Evolutionary conservation across 2,888 invertebrate species (phyloP).

Genomic region (Criorhina ranunculi): DNA sequence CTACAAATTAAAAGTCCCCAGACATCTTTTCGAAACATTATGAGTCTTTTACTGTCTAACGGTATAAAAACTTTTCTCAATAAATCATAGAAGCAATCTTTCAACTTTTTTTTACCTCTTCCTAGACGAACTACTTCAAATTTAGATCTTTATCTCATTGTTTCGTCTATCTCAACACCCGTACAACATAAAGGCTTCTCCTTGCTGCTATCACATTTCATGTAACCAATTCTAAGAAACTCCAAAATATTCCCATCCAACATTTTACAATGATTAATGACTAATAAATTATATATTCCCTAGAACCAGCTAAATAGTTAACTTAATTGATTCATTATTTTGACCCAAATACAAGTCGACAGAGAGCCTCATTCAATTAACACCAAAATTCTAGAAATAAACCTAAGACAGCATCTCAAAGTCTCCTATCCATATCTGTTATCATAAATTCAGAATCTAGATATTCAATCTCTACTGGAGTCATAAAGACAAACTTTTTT

Average conservation of each 20-base stretch:
- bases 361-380: conserved; percentile 32
- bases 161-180: neutral
- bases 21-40: no score
- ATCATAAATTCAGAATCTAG: conserved; percentile 27
- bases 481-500: conserved; percentile 1
- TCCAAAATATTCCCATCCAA: neutral
- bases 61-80: no score
- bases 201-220: neutral
- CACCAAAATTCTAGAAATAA: no score
- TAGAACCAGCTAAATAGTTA: conserved; percentile 18
- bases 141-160: no score
- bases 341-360: conserved; percentile 43
- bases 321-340: conserved; percentile 45
- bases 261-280: neutral
- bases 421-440: conserved; percentile 4
- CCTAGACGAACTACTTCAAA: neutral
- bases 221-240: neutral
- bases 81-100: no score
- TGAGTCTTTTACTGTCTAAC: no score
- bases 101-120: neutral
- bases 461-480: conserved; percentile 19
- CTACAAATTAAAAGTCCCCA: no score
- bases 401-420: neutral
- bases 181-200: no score
- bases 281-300: conserved; percentile 4